Conservation (phyloP, 2,888 invertebrate genomes). For the Spilosoma lubricipeda region DNA sequence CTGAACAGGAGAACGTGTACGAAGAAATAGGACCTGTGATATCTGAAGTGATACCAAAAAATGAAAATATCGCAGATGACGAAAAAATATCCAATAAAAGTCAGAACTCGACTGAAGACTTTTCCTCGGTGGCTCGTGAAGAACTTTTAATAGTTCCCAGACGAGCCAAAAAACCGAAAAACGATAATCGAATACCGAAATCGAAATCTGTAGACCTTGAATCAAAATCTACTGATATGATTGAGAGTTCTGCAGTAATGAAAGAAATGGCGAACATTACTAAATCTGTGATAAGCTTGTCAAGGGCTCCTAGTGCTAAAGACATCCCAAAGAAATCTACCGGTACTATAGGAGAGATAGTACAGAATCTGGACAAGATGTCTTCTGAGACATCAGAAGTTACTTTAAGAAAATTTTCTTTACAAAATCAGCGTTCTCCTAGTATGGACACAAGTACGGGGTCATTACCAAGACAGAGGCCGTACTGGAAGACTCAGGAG, state of each 20-base stretch:
- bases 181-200: constrained; percentile 50
- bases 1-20: constrained; percentile 76
- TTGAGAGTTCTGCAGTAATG: constrained; percentile 29
- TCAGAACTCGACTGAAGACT: constrained; percentile 59
- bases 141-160: constrained; percentile 78
- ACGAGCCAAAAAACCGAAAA: constrained; percentile 74
- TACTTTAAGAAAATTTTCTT: constrained; percentile 67
- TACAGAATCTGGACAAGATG: constrained; percentile 66
- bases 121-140: constrained; percentile 68
- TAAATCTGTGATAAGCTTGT: constrained; percentile 75
- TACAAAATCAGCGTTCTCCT: constrained; percentile 66
- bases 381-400: constrained; percentile 54
- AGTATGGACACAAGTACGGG: constrained; percentile 65
- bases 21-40: constrained; percentile 76
- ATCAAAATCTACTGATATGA: constrained; percentile 24
- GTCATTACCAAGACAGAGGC: constrained; percentile 72
- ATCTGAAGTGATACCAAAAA: constrained; percentile 44
- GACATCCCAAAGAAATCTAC: constrained; percentile 59
- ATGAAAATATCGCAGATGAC: constrained; percentile 78
- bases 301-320: constrained; percentile 76
- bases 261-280: constrained; percentile 70
- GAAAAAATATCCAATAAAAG: constrained; percentile 73
- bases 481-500: constrained; percentile 81
- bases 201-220: constrained; percentile 34
- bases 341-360: constrained; percentile 60